Evolutionary conservation across 2,888 invertebrate species (phyloP), one percentile per base, ranked within the genome.

Genomic region (Bembecia ichneumoniformis): DNA sequence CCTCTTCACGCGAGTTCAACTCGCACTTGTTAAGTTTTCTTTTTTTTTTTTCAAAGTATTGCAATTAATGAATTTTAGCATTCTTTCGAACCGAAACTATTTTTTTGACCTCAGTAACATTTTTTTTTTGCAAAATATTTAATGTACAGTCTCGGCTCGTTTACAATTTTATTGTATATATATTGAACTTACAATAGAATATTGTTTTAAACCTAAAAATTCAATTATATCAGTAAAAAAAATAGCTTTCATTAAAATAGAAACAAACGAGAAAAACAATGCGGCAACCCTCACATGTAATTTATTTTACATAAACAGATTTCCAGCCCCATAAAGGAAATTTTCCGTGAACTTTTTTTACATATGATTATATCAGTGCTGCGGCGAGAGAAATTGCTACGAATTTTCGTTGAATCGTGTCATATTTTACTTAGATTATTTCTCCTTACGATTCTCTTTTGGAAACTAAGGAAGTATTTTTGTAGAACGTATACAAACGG

Each of bases 341-440:
- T 40, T 40, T 11, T 40, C 40, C 40, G 14, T 14, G 14, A 40
- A 40, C 13, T 40, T 40, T 40, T 36, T 40, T 40, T 14, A 40
- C n/a, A 40, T 40, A 14, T 40, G 40, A n/a, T n/a, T 13, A 40
- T 40, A 40, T 40, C 40, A 13, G 40, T 40, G n/a, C 13, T 40
- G 13, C 13, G 51, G 51, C 51, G 53, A 51, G 47, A 48, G 44
- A 52, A 52, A 47, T 47, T 50, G 56, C 51, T 54, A 53, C 51
- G 54, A 54, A 55, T 52, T 52, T 53, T 43, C 49, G 35, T 44
- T 35, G 43, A 54, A 58, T 54, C 54, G 55, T 51, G 55, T 57
- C 55, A 58, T 57, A 55, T 56, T 51, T 49, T 47, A 55, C 52
- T 55, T 57, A 57, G 47, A 48, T 49, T 47, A 49, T 43, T 52